Evolutionary conservation across 1,140 invertebrate species (phyloP), one percentile per base, ranked within the genome.

Genomic region (Megalonaias nervosa): DNA sequence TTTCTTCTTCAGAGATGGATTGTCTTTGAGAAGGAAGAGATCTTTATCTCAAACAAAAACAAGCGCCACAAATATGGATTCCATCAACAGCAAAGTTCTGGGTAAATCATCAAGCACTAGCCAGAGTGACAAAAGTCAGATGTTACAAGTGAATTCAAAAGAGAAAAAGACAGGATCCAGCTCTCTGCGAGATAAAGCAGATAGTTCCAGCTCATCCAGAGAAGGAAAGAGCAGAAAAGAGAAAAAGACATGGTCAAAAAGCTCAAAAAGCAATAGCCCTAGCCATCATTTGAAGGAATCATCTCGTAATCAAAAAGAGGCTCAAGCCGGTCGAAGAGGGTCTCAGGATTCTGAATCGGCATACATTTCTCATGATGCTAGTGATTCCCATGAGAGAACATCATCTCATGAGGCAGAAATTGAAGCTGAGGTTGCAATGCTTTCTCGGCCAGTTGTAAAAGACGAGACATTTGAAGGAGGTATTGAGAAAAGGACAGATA

Each of bases 291-390:
- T 69, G 55, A 56, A 56, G 26, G 48, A 48, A 11, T 48, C 38
- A 48, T 48, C 38, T 48, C 38, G 38, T 6, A 48, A 48, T 48
- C 38, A 48, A 48, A 48, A 48, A 48, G 38, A 48, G 2, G 77
- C 65, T 65, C 71, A 69, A n/a, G 71, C 12, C 56, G 67, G 23
- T 23, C 71, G 73, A n/a, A 71, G 56, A 59, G 67, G 55, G 65
- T 77, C 71, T 55, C 79, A 75, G 65, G 79, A 74, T 71, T 77
- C 72, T 15, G 79, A 80, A 31, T 75, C 79, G 19, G 79, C 74
- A 9, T 80, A 76, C 62, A 72, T 76, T 23, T 74, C 79, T 31
- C 70, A 71, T 73, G 74, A 80, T n/a, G 79, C 74, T 2, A 80
- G 79, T 73, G 70, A 78, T 58, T 78, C 71, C 13, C 70, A 58